Evolutionary conservation across 2,797 vertebrate species (phyloP).

Genomic region (Chaetophractus vellerosus): DNA sequence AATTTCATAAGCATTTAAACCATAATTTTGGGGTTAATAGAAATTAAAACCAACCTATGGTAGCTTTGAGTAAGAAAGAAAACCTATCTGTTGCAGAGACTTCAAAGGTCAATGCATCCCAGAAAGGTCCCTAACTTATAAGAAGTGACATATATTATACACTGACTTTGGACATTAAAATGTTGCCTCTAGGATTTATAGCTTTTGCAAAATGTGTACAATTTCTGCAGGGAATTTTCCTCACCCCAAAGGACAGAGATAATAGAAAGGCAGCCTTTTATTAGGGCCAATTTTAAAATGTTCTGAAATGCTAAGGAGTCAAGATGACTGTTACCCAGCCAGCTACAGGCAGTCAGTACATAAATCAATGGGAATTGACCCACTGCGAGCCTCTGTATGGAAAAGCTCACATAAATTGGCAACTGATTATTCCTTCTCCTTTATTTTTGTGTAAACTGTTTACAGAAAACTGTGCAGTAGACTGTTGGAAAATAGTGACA

Average conservation of each 20-base stretch:
- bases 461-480: conserved; percentile 71
- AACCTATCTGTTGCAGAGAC: conserved; percentile 74
- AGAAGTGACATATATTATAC: conserved; percentile 84
- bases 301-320: conserved; percentile 85
- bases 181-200: conserved; percentile 76
- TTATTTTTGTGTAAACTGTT: conserved; percentile 80
- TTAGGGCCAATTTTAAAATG: conserved; percentile 89
- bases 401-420: conserved; percentile 81
- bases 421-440: conserved; percentile 63
- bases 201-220: conserved; percentile 86
- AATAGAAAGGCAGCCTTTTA: conserved; percentile 89
- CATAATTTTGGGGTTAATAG: conserved; percentile 45
- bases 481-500: conserved; percentile 70
- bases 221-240: conserved; percentile 88
- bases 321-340: conserved; percentile 86
- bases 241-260: conserved; percentile 86
- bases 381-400: conserved; percentile 62
- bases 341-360: conserved; percentile 81
- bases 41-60: conserved; percentile 64
- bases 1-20: conserved; percentile 62
- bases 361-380: conserved; percentile 84
- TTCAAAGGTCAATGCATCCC: conserved; percentile 83
- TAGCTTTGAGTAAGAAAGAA: conserved; percentile 76
- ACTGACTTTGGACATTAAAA: conserved; percentile 80
- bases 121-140: conserved; percentile 82